Conservation (phyloP, 2,113 vertebrate genomes). For the Mirounga angustirostris region DNA sequence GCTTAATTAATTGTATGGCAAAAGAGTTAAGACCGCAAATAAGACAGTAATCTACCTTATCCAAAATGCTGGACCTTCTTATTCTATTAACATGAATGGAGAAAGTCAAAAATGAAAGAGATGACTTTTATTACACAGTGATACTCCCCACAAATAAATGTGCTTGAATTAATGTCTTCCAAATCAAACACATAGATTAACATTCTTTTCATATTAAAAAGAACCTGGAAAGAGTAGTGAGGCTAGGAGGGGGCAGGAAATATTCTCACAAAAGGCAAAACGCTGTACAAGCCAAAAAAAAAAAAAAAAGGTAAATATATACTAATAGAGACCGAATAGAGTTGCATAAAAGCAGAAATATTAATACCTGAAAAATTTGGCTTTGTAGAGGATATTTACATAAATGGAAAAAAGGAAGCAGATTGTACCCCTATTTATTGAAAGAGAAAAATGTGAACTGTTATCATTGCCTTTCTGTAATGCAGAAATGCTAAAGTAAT, state of each 20-base stretch:
- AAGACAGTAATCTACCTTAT: neutral
- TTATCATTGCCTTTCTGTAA: conserved; percentile 40
- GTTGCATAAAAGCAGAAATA: conserved; percentile 52
- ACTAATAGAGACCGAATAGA: neutral
- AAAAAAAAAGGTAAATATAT: neutral
- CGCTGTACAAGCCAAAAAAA: neutral
- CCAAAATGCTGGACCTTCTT: neutral
- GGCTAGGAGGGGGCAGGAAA: neutral
- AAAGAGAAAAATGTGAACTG: conserved; percentile 68
- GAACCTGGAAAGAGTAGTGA: neutral
- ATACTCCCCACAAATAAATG: neutral
- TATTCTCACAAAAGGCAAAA: neutral
- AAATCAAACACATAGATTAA: neutral
- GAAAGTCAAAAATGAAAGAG: neutral
- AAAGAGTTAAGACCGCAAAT: neutral
- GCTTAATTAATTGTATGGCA: neutral
- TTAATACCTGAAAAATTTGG: conserved; percentile 56
- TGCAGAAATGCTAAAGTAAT: conserved; percentile 55
- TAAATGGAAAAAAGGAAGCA: conserved; percentile 54
- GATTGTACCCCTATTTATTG: conserved; percentile 4
- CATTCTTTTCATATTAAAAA: neutral
- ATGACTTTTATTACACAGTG: neutral
- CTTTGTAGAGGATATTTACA: conserved; percentile 13
- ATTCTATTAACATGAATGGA: neutral
- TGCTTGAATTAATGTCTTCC: neutral